phyloP scores from a whole-genome alignment of 2,888 invertebrate species.

The Drosophila austrosaltans region DNA sequence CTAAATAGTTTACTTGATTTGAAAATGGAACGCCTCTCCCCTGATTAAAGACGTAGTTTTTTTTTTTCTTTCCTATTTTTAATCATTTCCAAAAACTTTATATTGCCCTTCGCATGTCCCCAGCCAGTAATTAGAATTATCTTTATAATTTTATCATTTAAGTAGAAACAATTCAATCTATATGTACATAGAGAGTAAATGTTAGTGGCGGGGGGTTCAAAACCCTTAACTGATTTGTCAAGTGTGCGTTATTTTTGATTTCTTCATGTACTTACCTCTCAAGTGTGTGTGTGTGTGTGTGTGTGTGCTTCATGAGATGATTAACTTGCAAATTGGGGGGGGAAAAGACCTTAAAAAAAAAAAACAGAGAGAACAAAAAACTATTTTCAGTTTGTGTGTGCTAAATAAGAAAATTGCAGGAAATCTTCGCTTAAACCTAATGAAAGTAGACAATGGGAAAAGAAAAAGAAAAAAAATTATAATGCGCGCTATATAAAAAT shows the following conservation, averaged over 20 bases:
- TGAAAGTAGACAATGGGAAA: conserved; percentile 38
- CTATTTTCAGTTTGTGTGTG: conserved; percentile 37
- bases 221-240: background rate
- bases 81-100: too few relatives aligned
- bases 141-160: conserved; percentile 4
- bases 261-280: background rate
- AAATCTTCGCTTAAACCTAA: conserved; percentile 71
- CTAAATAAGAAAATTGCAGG: conserved; percentile 77
- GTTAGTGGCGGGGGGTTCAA: background rate
- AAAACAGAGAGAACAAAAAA: conserved; percentile 3
- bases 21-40: too few relatives aligned
- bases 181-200: background rate
- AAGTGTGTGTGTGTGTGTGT: background rate
- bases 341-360: conserved; percentile 2
- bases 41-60: background rate
- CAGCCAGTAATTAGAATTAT: conserved; percentile 1
- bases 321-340: background rate
- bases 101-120: conserved; percentile 3
- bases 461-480: too few relatives aligned
- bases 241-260: background rate
- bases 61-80: background rate
- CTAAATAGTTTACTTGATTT: too few relatives aligned
- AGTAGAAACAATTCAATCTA: conserved; percentile 6
- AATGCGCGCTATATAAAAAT: too few relatives aligned
- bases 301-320: background rate